Base-by-base conservation (phyloP, 1,140 invertebrate species). In the Drosophila santomea region DNA sequence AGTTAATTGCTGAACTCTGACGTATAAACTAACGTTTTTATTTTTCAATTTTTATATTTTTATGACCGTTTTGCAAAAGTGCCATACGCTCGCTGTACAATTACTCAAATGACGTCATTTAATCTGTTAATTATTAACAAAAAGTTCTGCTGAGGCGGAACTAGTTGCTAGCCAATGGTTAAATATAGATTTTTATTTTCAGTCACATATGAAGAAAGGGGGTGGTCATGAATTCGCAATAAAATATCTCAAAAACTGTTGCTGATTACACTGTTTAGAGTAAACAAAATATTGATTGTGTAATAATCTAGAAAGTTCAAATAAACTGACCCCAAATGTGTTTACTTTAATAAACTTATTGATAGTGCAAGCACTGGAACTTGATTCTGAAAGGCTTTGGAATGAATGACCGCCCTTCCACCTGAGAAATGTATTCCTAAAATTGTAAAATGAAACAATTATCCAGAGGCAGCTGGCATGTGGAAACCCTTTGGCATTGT, bases 401-500 rank as follows among this genome's bases (percentile, higher is more conserved):
- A 6, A n/a, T 2, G 14, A 44, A 11, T 25, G 2, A 2, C 3
- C 3, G 43, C 0, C 23, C 25, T 17, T 69, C 43, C 25, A n/a
- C 14, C 11, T 43, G 36, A 44, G 35, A 32, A 17, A 48, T 25
- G 62, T 48, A 0, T 4, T 61, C 15, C 47, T 48, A 0, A 10
- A 28, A 10, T 35, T 41, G 12, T 0, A 6, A 36, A 10, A 17
- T 41, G 12, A 2, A 28, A 11, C n/a, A n/a, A 0, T 20, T 32
- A 56, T 47, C 12, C 39, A 11, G 35, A 36, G 35, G 41, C 48
- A 64, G 32, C 47, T 64, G 14, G 28, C 43, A 32, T 32, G 1
- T 32, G 28, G 28, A 32, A 32, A 45, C 39, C 64, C 47, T 7
- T 68, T 38, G 17, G 12, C 28, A 8, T 1, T 52, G 45, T 52